Conservation (phyloP, 30 jellyfish, hydroid and myxozoan genomes). For the Hydra vulgaris region DNA sequence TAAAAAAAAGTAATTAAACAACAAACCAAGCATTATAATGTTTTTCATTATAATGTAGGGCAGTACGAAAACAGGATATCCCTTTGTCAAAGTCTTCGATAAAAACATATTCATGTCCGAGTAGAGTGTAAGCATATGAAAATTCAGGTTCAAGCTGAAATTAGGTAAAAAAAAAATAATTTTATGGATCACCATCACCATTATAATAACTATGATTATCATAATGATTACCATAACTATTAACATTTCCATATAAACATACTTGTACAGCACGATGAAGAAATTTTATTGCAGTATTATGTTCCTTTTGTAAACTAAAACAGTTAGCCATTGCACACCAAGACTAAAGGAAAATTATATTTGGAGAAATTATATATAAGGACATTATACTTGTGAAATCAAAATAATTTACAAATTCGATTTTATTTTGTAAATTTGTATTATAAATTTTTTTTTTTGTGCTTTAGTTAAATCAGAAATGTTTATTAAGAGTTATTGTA, state of each 20-base stretch:
- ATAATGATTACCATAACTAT: no score
- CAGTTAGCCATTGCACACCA: slow-evolving; percentile 99
- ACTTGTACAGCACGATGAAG: slow-evolving; percentile 84
- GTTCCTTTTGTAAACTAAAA: slow-evolving; percentile 91
- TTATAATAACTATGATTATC: no score
- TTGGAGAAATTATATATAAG: no score
- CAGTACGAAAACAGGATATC: slow-evolving; percentile 83
- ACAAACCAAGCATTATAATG: slow-evolving; percentile 97
- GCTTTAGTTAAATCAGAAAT: no score
- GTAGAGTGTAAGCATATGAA: slow-evolving; percentile 83
- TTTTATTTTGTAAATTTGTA: no score
- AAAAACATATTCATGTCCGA: slow-evolving; percentile 92
- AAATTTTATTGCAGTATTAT: slow-evolving; percentile 64
- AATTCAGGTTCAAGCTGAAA: slow-evolving; percentile 54
- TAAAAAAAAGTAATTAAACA: neutral
- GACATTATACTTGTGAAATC: no score
- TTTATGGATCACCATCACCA: neutral
- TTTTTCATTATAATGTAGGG: slow-evolving; percentile 63
- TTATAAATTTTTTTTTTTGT: no score
- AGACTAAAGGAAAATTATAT: slow-evolving; percentile 53
- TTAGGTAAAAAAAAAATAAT: neutral
- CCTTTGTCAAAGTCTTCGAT: slow-evolving; percentile 90
- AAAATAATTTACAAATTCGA: no score
- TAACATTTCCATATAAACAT: no score
- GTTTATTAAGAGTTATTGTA: no score